Percentiles rank a stretch among this genome's conserved stretches.
These are phyloP conservation scores for Corythucha ciliata DNA, from an alignment of 2,888 invertebrate genomes.

Conservation along the genomic window DNA sequence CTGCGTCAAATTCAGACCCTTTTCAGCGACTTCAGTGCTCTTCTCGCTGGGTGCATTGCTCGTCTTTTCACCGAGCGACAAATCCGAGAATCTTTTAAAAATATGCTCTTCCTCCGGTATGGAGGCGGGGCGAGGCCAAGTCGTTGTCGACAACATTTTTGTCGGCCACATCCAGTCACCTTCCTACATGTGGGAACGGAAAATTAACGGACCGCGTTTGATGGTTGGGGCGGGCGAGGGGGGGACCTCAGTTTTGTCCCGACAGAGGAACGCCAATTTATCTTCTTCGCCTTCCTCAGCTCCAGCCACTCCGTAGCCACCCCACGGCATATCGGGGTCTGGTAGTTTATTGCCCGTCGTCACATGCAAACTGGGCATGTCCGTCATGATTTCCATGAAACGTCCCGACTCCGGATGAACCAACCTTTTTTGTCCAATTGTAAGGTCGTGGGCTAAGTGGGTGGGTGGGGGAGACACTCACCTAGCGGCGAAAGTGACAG, in stretches of 20 bases:
- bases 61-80: background rate
- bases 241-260: conserved; percentile 15
- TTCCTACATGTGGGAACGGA: background rate
- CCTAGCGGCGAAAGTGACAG: conserved; percentile 54
- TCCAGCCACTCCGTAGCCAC: conserved; percentile 14
- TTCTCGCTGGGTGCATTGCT: background rate
- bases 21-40: conserved; percentile 13
- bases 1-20: conserved; percentile 6
- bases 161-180: conserved; percentile 20
- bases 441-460: background rate
- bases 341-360: conserved; percentile 62
- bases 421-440: conserved; percentile 41
- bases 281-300: conserved; percentile 6
- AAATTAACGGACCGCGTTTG: background rate
- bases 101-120: conserved; percentile 20
- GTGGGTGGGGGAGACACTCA: conserved; percentile 39
- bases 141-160: conserved; percentile 19
- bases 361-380: conserved; percentile 85
- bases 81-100: conserved; percentile 17
- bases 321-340: conserved; percentile 22
- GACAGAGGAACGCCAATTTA: conserved; percentile 15
- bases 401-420: conserved; percentile 61
- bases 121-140: conserved; percentile 24
- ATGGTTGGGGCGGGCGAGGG: background rate
- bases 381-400: conserved; percentile 67